A percentile compares a stretch with the other conserved stretches of the same genome.
Conservation (phyloP, 1,140 invertebrate genomes). For the Wasmannia auropunctata region DNA sequence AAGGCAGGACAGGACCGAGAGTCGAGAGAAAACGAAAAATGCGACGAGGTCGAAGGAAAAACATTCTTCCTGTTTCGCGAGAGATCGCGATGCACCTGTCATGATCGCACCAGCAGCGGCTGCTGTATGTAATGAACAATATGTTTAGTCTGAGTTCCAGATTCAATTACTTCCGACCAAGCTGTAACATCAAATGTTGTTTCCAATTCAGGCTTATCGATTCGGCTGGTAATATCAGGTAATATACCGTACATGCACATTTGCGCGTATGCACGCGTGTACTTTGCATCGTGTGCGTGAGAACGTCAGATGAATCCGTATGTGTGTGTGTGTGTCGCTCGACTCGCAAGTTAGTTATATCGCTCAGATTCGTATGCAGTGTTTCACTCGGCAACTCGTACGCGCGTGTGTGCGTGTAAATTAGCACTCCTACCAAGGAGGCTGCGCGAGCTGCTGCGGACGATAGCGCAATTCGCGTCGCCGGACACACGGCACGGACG, state of each 20-base stretch:
- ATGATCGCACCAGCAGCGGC: not conserved
- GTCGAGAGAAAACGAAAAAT: not conserved
- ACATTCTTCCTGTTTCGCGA: not conserved
- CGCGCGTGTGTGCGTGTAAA: not conserved
- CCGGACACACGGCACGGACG: not conserved
- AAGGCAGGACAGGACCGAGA: not conserved
- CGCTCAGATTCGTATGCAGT: not conserved
- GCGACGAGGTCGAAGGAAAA: not conserved
- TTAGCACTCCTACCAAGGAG: not conserved
- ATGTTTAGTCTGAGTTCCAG: not conserved
- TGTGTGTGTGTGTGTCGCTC: not conserved
- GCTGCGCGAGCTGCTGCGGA: not conserved
- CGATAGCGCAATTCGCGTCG: not conserved
- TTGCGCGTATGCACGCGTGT: not conserved
- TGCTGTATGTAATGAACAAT: not conserved
- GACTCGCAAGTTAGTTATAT: not conserved
- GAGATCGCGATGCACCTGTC: constrained; percentile 18
- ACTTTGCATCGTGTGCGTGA: not conserved
- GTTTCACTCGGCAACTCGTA: not conserved
- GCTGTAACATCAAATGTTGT: constrained; percentile 26
- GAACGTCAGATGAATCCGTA: not conserved
- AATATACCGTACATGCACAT: not conserved
- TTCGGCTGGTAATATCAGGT: constrained; percentile 5
- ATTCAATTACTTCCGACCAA: constrained; percentile 31
- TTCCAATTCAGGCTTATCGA: constrained; percentile 52